These are phyloP conservation scores for Paraescarpia echinospica DNA, from an alignment of 1,140 invertebrate species.

Conservation along the genomic window DNA sequence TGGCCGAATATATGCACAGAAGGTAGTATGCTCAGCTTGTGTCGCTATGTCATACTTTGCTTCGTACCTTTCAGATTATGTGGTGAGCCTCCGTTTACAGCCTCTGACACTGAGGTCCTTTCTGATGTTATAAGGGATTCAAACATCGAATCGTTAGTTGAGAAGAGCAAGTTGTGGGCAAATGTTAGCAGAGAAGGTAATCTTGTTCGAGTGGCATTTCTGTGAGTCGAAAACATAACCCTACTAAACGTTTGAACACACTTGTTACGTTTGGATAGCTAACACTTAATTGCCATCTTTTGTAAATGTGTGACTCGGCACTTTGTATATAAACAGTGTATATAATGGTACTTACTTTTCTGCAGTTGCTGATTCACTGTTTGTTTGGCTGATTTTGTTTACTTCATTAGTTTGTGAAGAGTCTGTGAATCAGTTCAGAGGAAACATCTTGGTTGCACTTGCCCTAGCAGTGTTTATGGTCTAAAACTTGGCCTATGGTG, in stretches of 20 bases:
- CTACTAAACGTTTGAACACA: neutral
- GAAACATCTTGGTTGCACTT: neutral
- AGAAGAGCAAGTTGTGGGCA: neutral
- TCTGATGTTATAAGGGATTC: slow-evolving; percentile 1
- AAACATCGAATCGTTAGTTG: neutral
- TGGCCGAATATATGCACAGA: neutral
- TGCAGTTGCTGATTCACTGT: neutral
- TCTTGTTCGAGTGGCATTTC: neutral
- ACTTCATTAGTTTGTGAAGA: neutral
- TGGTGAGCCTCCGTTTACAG: neutral
- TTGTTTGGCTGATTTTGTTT: neutral
- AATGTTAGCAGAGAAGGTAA: neutral
- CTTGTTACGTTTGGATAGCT: neutral
- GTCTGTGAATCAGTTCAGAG: neutral
- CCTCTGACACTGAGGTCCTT: neutral
- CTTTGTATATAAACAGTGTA: neutral
- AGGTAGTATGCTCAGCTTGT: neutral
- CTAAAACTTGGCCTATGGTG: no score
- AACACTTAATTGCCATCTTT: neutral
- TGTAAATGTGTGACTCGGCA: neutral
- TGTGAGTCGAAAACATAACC: neutral
- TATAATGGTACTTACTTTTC: neutral
- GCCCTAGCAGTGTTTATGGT: no score
- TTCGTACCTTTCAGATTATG: slow-evolving; percentile 5
- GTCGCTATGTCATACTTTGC: neutral